Conservation (phyloP, 2,797 vertebrate genomes). For the Craterocephalus amniculus region DNA sequence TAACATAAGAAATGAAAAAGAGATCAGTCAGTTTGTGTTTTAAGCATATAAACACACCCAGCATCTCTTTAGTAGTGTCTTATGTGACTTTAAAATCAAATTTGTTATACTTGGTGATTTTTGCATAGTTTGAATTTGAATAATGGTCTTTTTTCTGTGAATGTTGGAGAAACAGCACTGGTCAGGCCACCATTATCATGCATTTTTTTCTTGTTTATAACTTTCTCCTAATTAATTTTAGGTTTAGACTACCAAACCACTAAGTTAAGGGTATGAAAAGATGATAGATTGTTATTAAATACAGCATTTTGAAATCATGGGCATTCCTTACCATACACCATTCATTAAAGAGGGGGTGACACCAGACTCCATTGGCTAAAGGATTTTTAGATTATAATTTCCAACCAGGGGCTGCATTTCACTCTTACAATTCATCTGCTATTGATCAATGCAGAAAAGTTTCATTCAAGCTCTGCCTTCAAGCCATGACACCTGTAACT, state of each 20-base stretch:
- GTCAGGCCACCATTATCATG: no score
- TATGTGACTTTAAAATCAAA: no score
- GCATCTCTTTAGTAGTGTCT: no score
- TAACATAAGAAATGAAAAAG: neutral
- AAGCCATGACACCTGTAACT: neutral
- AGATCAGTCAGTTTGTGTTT: neutral
- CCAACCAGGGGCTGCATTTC: neutral
- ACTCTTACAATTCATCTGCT: neutral
- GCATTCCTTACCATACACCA: neutral
- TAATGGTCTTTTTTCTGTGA: no score
- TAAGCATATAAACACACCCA: neutral
- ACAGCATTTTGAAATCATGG: neutral
- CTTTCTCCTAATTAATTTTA: neutral
- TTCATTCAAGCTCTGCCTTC: neutral
- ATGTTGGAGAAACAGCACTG: no score
- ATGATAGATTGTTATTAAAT: neutral
- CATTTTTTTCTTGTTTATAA: no score
- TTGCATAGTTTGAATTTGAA: neutral
- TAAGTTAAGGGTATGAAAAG: neutral
- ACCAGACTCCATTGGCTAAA: neutral
- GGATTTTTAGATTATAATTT: neutral
- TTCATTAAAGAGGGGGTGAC: neutral
- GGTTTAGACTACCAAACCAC: neutral
- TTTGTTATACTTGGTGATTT: neutral
- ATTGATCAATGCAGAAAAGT: neutral